These are phyloP conservation scores for Paedocypris sp. DNA, from an alignment of 2,113 vertebrate species.

Conservation along the genomic window DNA sequence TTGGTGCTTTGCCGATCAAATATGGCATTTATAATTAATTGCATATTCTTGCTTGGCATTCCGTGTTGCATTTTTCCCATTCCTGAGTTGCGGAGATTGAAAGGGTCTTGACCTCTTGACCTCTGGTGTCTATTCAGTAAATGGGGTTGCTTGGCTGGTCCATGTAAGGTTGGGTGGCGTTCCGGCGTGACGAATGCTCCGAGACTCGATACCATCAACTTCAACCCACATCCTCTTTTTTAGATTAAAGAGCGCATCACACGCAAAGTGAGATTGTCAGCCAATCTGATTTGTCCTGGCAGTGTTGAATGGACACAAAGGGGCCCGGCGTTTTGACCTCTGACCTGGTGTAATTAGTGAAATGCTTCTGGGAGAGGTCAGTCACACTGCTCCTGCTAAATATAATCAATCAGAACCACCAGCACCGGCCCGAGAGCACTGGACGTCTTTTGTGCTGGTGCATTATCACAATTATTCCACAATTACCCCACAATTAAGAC, in stretches of 20 bases:
- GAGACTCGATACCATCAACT: constrained; percentile 8
- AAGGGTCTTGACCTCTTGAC: background rate
- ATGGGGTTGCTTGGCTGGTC: background rate
- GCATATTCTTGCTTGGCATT: background rate
- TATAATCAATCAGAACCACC: constrained; percentile 46
- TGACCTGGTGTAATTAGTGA: constrained; percentile 45
- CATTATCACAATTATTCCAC: constrained; percentile 26
- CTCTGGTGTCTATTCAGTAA: background rate
- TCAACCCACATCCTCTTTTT: constrained; percentile 3
- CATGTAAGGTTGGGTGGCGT: background rate
- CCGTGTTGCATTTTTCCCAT: background rate
- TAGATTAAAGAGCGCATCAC: constrained; percentile 6
- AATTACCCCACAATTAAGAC: constrained; percentile 34
- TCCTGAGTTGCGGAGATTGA: background rate
- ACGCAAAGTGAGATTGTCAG: constrained; percentile 10
- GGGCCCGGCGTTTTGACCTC: constrained; percentile 34
- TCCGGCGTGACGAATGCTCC: constrained; percentile 10
- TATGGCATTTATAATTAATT: background rate
- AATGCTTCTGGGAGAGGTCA: constrained; percentile 30
- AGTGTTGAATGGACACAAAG: constrained; percentile 29
- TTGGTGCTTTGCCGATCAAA: background rate
- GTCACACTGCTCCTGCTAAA: constrained; percentile 21
- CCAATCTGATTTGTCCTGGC: constrained; percentile 29
- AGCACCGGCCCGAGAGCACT: constrained; percentile 33
- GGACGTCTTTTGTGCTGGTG: constrained; percentile 35